Conservation (phyloP, 1,140 invertebrate genomes). For the Drosophila bocki region DNA sequence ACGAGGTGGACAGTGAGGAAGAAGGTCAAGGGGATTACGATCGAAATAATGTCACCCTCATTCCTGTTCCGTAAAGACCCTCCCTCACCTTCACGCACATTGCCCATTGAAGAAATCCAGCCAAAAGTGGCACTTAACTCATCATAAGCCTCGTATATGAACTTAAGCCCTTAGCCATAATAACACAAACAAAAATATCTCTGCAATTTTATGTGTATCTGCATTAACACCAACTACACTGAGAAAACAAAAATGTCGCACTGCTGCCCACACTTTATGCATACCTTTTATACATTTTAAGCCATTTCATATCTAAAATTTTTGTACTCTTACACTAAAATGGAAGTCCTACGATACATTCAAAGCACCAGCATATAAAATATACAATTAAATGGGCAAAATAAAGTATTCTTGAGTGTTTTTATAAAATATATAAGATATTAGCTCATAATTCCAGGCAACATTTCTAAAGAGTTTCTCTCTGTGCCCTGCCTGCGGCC, state of each 20-base stretch:
- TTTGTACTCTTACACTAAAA: neutral
- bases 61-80: neutral
- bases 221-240: constrained; percentile 12
- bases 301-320: neutral
- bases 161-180: constrained; percentile 39
- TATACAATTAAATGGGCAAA: neutral
- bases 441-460: neutral
- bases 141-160: constrained; percentile 52
- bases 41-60: neutral
- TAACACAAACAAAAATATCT: constrained; percentile 53
- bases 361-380: neutral
- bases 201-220: constrained; percentile 53
- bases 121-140: constrained; percentile 58
- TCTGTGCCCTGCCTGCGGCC: constrained; percentile 8
- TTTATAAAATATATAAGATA: neutral
- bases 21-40: too few species aligned
- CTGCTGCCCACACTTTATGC: neutral
- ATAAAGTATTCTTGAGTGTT: neutral
- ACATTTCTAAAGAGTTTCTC: neutral
- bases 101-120: constrained; percentile 39
- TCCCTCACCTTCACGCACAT: neutral
- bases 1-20: neutral
- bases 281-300: neutral
- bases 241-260: neutral
- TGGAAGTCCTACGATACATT: neutral